phyloP scores from a whole-genome alignment of 1,140 invertebrate species.

The Manduca sexta region DNA sequence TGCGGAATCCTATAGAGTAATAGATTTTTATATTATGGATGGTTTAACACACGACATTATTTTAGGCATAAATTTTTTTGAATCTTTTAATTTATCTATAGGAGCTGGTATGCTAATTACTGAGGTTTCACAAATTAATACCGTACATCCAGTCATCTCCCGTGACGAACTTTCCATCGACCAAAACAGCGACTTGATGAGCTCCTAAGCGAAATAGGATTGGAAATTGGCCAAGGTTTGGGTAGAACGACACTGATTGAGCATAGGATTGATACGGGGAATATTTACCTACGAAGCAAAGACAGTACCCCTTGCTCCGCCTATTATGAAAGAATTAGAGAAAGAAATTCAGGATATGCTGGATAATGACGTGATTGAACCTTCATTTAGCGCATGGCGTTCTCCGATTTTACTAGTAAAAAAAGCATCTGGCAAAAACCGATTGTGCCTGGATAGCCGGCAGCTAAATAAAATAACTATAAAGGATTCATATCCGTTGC shows the following conservation, averaged over 20 bases:
- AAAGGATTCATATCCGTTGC: constrained; percentile 29
- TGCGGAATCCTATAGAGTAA: too few species aligned
- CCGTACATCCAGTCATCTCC: too few species aligned
- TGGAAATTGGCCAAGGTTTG: not conserved
- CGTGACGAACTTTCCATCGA: too few species aligned
- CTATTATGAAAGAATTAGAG: not conserved
- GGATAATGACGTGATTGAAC: constrained; percentile 2
- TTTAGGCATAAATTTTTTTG: too few species aligned
- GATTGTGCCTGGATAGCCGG: constrained; percentile 20
- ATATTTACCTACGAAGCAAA: constrained; percentile 18
- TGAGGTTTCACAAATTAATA: too few species aligned
- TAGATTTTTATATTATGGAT: too few species aligned
- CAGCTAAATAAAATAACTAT: constrained; percentile 33
- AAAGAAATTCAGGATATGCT: constrained; percentile 11
- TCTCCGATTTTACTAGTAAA: constrained; percentile 7
- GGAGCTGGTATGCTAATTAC: too few species aligned
- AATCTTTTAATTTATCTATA: too few species aligned
- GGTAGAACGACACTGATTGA: constrained; percentile 15
- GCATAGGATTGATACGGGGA: constrained; percentile 22
- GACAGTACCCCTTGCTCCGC: constrained; percentile 15
- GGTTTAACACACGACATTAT: too few species aligned
- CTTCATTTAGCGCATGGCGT: constrained; percentile 4
- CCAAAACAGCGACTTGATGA: too few species aligned
- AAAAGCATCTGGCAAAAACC: constrained; percentile 6
- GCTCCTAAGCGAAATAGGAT: too few species aligned